phyloP scores from a whole-genome alignment of 2,113 vertebrate genomes.

The Tragelaphus buxtoni region DNA sequence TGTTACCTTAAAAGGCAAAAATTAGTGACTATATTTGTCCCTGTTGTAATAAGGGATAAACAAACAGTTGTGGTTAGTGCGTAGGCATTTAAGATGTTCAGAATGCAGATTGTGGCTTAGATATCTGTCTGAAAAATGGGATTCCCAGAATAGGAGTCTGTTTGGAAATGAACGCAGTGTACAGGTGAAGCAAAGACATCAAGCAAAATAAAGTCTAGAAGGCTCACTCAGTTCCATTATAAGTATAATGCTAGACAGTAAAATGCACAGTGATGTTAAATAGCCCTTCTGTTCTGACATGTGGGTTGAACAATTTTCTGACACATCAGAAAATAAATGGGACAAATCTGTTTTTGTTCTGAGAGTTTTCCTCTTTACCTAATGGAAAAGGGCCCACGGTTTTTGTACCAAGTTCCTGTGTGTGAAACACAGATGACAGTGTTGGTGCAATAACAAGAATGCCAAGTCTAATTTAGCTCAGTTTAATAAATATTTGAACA shows the following conservation, averaged over 20 bases:
- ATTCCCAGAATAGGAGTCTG: background rate
- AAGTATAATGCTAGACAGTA: background rate
- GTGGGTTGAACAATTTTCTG: conserved; percentile 21
- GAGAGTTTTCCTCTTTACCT: conserved; percentile 1
- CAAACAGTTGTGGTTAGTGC: conserved; percentile 58
- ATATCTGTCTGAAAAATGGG: background rate
- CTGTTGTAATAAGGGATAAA: conserved; percentile 56
- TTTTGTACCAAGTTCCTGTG: background rate
- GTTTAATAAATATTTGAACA: background rate
- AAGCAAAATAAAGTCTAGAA: background rate
- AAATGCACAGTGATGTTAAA: background rate
- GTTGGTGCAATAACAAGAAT: background rate
- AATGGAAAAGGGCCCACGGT: background rate
- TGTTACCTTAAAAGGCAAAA: conserved; percentile 72
- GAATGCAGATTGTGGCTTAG: conserved; percentile 48
- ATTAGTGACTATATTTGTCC: conserved; percentile 59
- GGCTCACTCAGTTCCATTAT: background rate
- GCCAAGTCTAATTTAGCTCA: background rate
- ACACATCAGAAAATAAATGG: conserved; percentile 56
- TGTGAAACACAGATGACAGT: background rate
- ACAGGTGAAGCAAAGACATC: conserved; percentile 7
- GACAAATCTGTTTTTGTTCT: conserved; percentile 44
- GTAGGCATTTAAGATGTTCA: conserved; percentile 42
- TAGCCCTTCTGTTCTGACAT: background rate
- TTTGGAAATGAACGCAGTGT: background rate